These are phyloP conservation scores for Glaucomys volans DNA, from an alignment of 2,113 vertebrate species.

Conservation along the genomic window DNA sequence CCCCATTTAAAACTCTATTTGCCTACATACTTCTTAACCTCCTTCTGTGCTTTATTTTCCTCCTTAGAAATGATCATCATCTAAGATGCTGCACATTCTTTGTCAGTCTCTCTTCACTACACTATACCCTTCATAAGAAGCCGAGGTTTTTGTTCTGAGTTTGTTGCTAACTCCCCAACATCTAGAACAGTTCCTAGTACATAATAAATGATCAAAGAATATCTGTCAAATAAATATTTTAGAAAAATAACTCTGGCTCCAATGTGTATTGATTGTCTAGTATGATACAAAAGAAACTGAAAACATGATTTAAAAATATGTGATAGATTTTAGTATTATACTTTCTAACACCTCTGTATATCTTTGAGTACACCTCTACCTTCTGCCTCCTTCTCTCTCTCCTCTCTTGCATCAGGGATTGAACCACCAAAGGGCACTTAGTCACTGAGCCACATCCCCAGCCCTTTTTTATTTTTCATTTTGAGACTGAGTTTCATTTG, in stretches of 20 bases:
- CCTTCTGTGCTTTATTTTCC: background rate
- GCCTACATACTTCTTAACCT: background rate
- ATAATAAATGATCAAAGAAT: background rate
- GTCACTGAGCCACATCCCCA: too few relatives aligned
- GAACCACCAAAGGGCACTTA: too few relatives aligned
- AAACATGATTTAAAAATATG: background rate
- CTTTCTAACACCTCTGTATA: background rate
- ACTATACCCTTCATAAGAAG: background rate
- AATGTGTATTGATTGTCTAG: background rate
- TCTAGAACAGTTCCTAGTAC: background rate
- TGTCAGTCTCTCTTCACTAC: background rate
- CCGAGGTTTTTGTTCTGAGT: background rate
- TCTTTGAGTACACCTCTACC: background rate
- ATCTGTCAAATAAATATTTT: background rate
- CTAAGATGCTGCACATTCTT: background rate
- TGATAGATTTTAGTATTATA: background rate
- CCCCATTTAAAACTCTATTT: background rate
- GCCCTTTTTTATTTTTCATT: too few relatives aligned
- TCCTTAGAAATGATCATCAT: background rate
- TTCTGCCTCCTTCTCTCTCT: background rate
- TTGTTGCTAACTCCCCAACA: background rate
- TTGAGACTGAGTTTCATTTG: too few relatives aligned
- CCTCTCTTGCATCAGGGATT: too few relatives aligned
- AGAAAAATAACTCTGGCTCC: conserved; percentile 17
- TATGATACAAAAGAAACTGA: background rate